Percentiles rank a stretch among this genome's conserved stretches.
Conservation (phyloP, 1,140 invertebrate genomes). For the Drosophila watanabei region DNA sequence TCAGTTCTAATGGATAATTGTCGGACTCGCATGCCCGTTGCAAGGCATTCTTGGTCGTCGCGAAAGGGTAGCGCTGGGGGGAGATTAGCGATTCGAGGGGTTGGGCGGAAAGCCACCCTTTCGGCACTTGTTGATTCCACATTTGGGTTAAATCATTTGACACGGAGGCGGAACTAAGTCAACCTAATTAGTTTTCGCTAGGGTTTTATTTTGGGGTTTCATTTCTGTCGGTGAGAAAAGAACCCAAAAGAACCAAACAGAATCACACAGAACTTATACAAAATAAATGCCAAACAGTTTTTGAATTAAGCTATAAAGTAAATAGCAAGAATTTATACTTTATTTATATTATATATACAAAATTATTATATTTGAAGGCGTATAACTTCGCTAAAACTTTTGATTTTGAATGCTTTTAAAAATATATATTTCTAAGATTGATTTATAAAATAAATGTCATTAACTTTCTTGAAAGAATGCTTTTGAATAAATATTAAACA, state of each 20-base stretch:
- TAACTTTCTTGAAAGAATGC: background rate
- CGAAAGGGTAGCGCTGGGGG: constrained; percentile 37
- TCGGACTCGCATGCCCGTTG: constrained; percentile 67
- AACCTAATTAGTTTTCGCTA: constrained; percentile 1
- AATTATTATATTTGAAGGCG: too few relatives aligned
- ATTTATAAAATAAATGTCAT: background rate
- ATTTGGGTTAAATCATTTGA: constrained; percentile 10
- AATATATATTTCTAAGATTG: background rate
- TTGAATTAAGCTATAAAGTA: too few relatives aligned
- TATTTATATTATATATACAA: too few relatives aligned
- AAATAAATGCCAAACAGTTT: background rate
- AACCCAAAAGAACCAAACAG: background rate
- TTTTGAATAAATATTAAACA: background rate
- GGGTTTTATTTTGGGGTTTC: background rate
- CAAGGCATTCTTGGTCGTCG: constrained; percentile 15
- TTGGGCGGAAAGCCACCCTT: background rate
- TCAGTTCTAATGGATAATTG: constrained; percentile 83
- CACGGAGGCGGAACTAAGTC: constrained; percentile 3
- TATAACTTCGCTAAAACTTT: background rate
- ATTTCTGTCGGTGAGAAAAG: background rate
- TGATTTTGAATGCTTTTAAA: background rate
- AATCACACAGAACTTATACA: background rate
- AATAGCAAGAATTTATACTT: too few relatives aligned
- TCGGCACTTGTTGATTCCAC: constrained; percentile 36
- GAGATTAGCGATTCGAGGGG: constrained; percentile 26